A percentile compares a stretch with the other conserved stretches of the same genome.
phyloP scores from a whole-genome alignment of 2,888 invertebrate species.

The Physocephala rufipes region DNA sequence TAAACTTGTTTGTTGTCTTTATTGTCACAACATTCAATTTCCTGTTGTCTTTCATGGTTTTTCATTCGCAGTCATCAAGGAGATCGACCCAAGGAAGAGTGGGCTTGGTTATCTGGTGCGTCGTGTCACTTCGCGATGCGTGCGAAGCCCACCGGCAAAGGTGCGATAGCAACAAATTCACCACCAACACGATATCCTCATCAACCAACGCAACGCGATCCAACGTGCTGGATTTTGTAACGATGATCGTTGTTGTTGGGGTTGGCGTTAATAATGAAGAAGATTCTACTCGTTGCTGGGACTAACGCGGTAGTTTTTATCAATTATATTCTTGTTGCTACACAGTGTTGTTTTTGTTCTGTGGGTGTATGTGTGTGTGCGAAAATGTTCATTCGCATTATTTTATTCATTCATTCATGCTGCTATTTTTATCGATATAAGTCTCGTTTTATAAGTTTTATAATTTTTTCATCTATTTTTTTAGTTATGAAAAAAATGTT shows the following conservation, averaged over 20 bases:
- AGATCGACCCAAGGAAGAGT: not conserved
- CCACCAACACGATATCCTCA: slow-evolving; percentile 47
- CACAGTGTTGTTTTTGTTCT: not conserved
- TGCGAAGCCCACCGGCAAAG: slow-evolving; percentile 50
- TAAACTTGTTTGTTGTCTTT: too few species aligned
- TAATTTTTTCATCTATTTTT: too few species aligned
- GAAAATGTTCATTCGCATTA: too few species aligned
- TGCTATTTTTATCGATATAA: too few species aligned
- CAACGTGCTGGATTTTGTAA: not conserved
- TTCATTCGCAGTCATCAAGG: not conserved
- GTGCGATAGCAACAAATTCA: slow-evolving; percentile 49
- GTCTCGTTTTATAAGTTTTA: too few species aligned
- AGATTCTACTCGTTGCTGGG: not conserved
- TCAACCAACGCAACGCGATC: slow-evolving; percentile 14
- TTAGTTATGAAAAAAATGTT: too few species aligned
- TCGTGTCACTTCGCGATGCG: slow-evolving; percentile 48
- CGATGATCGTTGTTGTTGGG: not conserved
- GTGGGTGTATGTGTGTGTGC: too few species aligned
- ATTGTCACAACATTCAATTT: too few species aligned
- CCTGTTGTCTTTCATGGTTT: not conserved
- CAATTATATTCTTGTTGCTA: not conserved
- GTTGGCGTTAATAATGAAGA: not conserved
- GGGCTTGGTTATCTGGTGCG: slow-evolving; percentile 23
- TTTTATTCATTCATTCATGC: too few species aligned
- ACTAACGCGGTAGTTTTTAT: not conserved